Base-by-base conservation (phyloP, 2,113 vertebrate species). In the Oncorhynchus mykiss region DNA sequence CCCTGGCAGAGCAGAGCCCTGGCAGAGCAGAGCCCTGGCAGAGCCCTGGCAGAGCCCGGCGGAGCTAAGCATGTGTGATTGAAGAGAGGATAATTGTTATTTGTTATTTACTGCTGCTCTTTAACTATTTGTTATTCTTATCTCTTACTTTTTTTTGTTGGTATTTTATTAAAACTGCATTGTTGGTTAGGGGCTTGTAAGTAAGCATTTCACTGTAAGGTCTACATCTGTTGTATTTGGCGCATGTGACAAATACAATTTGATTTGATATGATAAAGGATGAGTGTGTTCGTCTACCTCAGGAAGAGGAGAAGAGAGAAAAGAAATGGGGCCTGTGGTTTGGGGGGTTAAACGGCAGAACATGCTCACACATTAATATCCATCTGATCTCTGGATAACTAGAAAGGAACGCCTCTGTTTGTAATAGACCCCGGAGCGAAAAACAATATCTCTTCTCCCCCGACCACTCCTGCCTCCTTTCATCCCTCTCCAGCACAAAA, bases 321-420 rank as follows among this genome's bases (percentile, higher is more conserved):
- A 24, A n/a, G 79, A 70, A 83, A 67, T 4, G 31, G 45, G 2
- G 70, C 73, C 45, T 89, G 91, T 79, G 90, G 90, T 91, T 89
- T 88, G 1, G 59, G 76, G 83, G 89, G 90, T 90, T 90, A 89
- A 92, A 82, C 72, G 77, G 82, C 87, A 88, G 81, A 91, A 90
- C 90, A 92, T 90, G 91, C 90, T 92, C 82, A 20, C 90, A 89
- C 90, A 88, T 92, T 92, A 91, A 87, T 80, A 87, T 79, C 81
- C 83, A 85, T 88, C 86, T 78, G 88, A 92, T 88, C 84, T 72
- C 45, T 1, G 72, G 67, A 79, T 85, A 82, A 88, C 81, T 78
- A 80, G 77, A 68, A 75, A 81, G 83, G 67, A 73, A 73, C 64
- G 45, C 70, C 74, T 80, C 25, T 80, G 80, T 89, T 88, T 86